Evolutionary conservation across 2,888 invertebrate genomes (phyloP), one percentile per base, ranked within the genome.

Genomic region (Cenopis cana): DNA sequence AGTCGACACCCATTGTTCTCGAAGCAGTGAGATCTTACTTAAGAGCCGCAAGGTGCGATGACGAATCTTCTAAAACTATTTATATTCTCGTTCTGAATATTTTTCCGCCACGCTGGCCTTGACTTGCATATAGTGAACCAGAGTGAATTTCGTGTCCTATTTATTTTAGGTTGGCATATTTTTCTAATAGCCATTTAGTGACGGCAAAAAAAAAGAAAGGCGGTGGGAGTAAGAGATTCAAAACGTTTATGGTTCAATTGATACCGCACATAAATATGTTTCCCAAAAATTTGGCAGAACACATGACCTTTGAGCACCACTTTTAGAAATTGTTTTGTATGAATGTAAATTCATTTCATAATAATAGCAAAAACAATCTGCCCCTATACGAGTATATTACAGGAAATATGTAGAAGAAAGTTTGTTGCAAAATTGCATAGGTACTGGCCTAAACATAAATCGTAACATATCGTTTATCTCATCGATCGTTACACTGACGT

Each of bases 31-130:
- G 18, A 59, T 54, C 36, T 65, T 59, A 71, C 52, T 72, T 73
- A 72, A 74, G 74, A 72, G 61, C 70, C 65, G 74, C 70, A 69
- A 64, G 66, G 74, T 76, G 74, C 70, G 74, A 76, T 76, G 77
- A 77, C 76, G 74, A 76, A 75, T 75, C 75, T 69, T 71, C 68
- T 61, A 71, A 68, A 70, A 69, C 74, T 61, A 67, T 69, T 74
- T 77, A 77, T 80, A 80, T 78, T 79, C 76, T 74, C 54, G 74
- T 73, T 71, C 38, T 70, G 76, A 77, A 81, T 77, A 77, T 77
- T 76, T 76, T 78, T 78, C 75, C 75, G 74, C 74, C 72, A 69
- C 71, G 68, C 71, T 76, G 78, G 74, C 81, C 82, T 81, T 81
- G 80, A 81, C 78, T 80, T 76, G 76, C 74, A 71, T 73, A 67